Conservation (phyloP, 2,888 invertebrate genomes). For the Drosophila rellima region DNA sequence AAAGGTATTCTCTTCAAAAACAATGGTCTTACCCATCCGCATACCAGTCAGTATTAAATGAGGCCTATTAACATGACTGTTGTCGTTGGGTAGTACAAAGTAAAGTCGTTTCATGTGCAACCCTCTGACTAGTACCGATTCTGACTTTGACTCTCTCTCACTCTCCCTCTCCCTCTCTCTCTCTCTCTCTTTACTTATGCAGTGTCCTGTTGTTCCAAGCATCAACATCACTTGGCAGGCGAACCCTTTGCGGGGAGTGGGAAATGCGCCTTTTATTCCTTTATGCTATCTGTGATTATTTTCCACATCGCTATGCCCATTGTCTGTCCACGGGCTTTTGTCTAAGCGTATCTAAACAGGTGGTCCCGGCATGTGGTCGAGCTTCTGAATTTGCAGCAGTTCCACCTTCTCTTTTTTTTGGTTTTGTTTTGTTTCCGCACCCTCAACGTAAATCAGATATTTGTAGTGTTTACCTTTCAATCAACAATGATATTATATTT, state of each 20-base stretch:
- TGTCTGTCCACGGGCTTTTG: constrained; percentile 60
- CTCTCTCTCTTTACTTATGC: constrained; percentile 1
- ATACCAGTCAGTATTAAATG: constrained; percentile 61
- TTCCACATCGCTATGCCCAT: constrained; percentile 76
- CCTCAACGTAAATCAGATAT: constrained; percentile 14
- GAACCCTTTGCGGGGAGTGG: constrained; percentile 43
- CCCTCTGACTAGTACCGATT: constrained; percentile 34
- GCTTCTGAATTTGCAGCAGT: constrained; percentile 39
- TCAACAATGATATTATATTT: constrained; percentile 64
- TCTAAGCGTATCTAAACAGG: constrained; percentile 76
- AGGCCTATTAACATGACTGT: constrained; percentile 73
- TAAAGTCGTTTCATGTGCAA: constrained; percentile 57
- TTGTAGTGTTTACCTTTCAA: constrained; percentile 76
- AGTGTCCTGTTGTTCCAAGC: constrained; percentile 24
- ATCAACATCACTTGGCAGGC: constrained; percentile 23
- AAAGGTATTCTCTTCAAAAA: constrained; percentile 5
- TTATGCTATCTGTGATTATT: constrained; percentile 80
- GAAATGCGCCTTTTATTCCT: constrained; percentile 65
- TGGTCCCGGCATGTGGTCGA: constrained; percentile 77
- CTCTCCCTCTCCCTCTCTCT: background rate
- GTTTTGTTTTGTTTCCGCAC: background rate
- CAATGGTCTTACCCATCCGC: constrained; percentile 7
- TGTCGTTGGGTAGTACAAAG: constrained; percentile 47
- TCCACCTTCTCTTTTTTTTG: constrained; percentile 19
- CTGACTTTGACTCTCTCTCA: constrained; percentile 21